Conservation (phyloP, 2,113 vertebrate species). For the Ameiurus melas region DNA sequence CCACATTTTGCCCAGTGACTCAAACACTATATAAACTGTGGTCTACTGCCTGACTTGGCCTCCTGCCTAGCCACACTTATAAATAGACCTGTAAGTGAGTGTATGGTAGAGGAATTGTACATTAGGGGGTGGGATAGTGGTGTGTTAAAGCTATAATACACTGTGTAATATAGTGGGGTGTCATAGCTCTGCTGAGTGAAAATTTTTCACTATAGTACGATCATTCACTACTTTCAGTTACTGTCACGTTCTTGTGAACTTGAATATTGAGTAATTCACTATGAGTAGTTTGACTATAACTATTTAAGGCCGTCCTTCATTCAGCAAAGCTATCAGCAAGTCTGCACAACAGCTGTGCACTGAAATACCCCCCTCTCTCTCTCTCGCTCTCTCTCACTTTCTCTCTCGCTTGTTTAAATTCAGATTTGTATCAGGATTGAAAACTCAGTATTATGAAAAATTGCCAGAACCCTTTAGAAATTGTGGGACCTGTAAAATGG, state of each 20-base stretch:
- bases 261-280: neutral
- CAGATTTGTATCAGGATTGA: neutral
- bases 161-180: neutral
- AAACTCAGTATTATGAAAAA: neutral
- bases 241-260: neutral
- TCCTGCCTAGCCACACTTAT: neutral
- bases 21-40: neutral
- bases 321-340: neutral
- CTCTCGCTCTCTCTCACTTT: neutral
- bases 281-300: neutral
- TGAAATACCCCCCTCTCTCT: constrained; percentile 3
- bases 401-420: neutral
- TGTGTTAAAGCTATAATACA: neutral
- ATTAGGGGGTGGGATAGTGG: neutral
- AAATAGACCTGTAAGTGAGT: constrained; percentile 41
- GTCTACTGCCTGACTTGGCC: neutral
- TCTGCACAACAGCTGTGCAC: constrained; percentile 18
- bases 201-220: neutral
- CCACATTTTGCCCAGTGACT: neutral
- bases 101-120: constrained; percentile 7
- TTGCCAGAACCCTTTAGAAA: neutral
- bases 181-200: neutral
- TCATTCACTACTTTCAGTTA: neutral
- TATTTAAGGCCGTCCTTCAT: neutral
- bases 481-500: neutral